Evolutionary conservation across 2,797 vertebrate genomes (phyloP).

Genomic region (Enteromius mattozi): DNA sequence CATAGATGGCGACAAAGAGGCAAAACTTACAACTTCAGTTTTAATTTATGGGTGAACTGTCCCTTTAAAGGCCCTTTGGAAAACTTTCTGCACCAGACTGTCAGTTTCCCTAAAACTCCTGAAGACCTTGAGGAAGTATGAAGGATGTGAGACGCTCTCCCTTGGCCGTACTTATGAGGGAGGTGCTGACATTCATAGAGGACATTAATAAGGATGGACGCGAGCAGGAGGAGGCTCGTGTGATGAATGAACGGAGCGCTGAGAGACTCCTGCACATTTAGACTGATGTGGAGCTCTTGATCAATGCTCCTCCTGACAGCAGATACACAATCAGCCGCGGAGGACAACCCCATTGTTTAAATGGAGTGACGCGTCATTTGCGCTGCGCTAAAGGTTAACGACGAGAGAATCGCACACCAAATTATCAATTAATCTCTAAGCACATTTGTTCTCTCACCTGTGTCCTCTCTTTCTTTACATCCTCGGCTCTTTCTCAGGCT

Average conservation of each 20-base stretch:
- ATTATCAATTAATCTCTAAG: conserved; percentile 62
- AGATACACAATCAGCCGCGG: conserved; percentile 62
- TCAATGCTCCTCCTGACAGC: conserved; percentile 30
- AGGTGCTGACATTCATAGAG: conserved; percentile 21
- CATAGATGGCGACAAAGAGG: no score
- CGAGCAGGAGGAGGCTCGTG: not conserved
- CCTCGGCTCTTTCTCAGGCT: not conserved
- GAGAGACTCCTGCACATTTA: conserved; percentile 33
- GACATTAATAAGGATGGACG: conserved; percentile 22
- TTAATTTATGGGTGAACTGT: not conserved
- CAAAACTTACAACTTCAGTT: no score
- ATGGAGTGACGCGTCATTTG: conserved; percentile 64
- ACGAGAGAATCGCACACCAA: conserved; percentile 64
- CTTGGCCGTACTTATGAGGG: not conserved
- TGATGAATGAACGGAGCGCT: conserved; percentile 30
- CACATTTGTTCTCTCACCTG: conserved; percentile 40
- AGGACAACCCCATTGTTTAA: conserved; percentile 64
- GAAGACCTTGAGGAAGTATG: conserved; percentile 43
- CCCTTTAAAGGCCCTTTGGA: not conserved
- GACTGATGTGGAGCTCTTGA: conserved; percentile 20
- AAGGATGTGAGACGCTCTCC: conserved; percentile 21
- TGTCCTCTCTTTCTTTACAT: conserved; percentile 41
- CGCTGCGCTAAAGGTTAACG: conserved; percentile 66
- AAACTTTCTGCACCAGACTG: not conserved
- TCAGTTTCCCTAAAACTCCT: conserved; percentile 16